Conservation (phyloP, 1,140 invertebrate genomes). For the Anoplophora glabripennis region DNA sequence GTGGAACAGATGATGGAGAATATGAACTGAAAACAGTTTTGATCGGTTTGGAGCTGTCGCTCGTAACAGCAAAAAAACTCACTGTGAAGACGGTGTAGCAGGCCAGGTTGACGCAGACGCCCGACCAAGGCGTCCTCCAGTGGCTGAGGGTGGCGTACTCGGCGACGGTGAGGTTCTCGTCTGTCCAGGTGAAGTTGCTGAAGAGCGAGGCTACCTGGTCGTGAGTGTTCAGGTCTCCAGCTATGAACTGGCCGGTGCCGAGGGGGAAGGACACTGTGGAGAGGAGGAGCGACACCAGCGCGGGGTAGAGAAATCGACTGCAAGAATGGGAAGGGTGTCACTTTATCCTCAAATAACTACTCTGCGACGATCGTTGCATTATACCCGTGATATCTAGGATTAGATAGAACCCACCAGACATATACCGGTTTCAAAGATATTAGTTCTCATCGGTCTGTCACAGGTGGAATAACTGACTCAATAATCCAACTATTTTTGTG, state of each 20-base stretch:
- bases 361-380: too few relatives aligned
- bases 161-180: slow-evolving; percentile 72
- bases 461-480: too few relatives aligned
- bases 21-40: slow-evolving; percentile 70
- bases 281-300: slow-evolving; percentile 75
- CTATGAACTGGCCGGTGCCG: slow-evolving; percentile 84
- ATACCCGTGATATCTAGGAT: too few relatives aligned
- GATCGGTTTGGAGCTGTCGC: not conserved
- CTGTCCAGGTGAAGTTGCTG: slow-evolving; percentile 94
- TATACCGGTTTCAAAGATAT: too few relatives aligned
- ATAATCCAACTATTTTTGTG: too few relatives aligned
- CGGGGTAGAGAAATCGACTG: slow-evolving; percentile 88
- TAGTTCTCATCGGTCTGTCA: too few relatives aligned
- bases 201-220: slow-evolving; percentile 86
- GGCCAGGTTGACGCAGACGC: slow-evolving; percentile 81
- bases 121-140: slow-evolving; percentile 80
- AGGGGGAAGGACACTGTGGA: slow-evolving; percentile 82
- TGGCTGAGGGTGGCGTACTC: slow-evolving; percentile 80
- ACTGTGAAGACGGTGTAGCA: slow-evolving; percentile 85
- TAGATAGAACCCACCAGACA: too few relatives aligned
- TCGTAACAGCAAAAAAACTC: slow-evolving; percentile 51
- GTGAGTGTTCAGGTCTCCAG: slow-evolving; percentile 80
- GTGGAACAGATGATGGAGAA: slow-evolving; percentile 93
- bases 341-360: not conserved
- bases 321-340: slow-evolving; percentile 24